Evolutionary conservation across 2,797 vertebrate genomes (phyloP).

Genomic region (Euphonia xanthogaster): DNA sequence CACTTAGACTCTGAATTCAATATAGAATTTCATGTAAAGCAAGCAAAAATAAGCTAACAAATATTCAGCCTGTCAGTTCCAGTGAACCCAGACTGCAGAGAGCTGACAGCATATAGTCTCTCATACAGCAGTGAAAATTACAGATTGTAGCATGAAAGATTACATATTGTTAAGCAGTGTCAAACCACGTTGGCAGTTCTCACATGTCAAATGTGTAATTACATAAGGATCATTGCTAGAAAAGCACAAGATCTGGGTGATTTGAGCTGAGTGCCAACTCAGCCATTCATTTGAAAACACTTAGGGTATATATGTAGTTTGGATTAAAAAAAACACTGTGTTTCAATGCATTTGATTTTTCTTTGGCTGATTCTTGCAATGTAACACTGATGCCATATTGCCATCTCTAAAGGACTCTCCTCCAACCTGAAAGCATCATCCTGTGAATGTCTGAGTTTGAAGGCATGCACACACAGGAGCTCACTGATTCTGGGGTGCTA

Average conservation of each 20-base stretch:
- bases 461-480: not conserved
- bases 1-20: not conserved
- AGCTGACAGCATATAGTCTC: conserved; percentile 23
- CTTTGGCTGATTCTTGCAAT: not conserved
- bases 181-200: conserved; percentile 41
- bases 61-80: conserved; percentile 50
- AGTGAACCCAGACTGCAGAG: conserved; percentile 2
- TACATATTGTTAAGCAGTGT: conserved; percentile 38
- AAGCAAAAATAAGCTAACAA: conserved; percentile 58
- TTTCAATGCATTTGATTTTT: not conserved
- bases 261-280: conserved; percentile 5
- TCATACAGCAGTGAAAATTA: conserved; percentile 29
- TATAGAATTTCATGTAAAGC: not conserved
- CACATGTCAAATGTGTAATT: conserved; percentile 53
- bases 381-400: not conserved
- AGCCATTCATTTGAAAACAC: conserved; percentile 18
- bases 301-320: not conserved
- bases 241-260: conserved; percentile 43
- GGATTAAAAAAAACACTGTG: not conserved
- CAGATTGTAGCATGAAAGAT: conserved; percentile 48
- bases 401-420: not conserved
- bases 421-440: not conserved
- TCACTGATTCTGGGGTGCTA: not conserved
- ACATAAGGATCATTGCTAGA: conserved; percentile 39
- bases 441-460: not conserved